These are phyloP conservation scores for Cosmopolites sordidus DNA, from an alignment of 2,888 invertebrate species.

Conservation along the genomic window DNA sequence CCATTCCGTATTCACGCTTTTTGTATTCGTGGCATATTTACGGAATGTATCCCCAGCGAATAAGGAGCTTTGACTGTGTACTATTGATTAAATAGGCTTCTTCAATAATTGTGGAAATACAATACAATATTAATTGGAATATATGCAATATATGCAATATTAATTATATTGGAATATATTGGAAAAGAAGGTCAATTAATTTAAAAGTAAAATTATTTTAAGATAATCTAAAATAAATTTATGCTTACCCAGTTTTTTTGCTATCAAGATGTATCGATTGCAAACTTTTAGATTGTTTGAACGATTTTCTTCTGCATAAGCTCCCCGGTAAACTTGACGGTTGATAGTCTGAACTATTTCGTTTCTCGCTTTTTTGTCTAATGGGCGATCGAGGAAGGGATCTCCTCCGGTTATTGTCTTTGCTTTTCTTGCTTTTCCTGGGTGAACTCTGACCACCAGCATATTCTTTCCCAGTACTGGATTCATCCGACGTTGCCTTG, in stretches of 20 bases:
- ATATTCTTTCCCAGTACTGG: slow-evolving; percentile 37
- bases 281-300: slow-evolving; percentile 39
- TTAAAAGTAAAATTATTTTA: too few species aligned
- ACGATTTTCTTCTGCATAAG: slow-evolving; percentile 59
- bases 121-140: too few species aligned
- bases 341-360: slow-evolving; percentile 40
- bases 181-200: too few species aligned
- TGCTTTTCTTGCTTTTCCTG: slow-evolving; percentile 58
- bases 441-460: slow-evolving; percentile 48
- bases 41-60: too few species aligned
- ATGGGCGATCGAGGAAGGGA: slow-evolving; percentile 59
- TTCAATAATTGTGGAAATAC: too few species aligned
- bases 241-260: slow-evolving; percentile 25
- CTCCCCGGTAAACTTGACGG: slow-evolving; percentile 49
- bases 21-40: too few species aligned
- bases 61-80: too few species aligned
- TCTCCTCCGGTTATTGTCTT: slow-evolving; percentile 66
- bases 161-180: too few species aligned
- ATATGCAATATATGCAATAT: too few species aligned
- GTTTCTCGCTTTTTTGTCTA: slow-evolving; percentile 44
- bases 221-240: too few species aligned
- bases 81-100: too few species aligned
- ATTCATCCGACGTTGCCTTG: slow-evolving; percentile 48
- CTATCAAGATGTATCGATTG: slow-evolving; percentile 39
- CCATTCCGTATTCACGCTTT: too few species aligned